Base-by-base conservation (phyloP, 1,140 invertebrate species). In the Drosophila kohkoa region DNA sequence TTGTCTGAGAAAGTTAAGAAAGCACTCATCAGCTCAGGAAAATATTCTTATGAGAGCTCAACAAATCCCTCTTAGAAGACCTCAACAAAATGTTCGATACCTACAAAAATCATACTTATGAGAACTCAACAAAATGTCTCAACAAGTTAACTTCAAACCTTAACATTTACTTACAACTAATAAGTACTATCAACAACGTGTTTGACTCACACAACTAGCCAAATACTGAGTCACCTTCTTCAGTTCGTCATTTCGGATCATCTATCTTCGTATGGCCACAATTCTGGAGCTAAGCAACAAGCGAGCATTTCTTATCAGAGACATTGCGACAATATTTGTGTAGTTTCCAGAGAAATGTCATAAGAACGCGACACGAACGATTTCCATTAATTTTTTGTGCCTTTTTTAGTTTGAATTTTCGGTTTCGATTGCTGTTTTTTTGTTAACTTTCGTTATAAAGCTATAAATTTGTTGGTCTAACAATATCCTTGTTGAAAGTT, bases 401-500 rank as follows among this genome's bases (percentile, higher is more conserved):
- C 82, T 81, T 81, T 25, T 76, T 85, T 81, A 49, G 69, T 77
- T 86, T 68, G 11, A n/a, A n/a, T 51, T 57, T 68, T 49, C 30
- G 52, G 54, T 88, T 88, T 57, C 78, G 72, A 38, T 79, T 72
- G 72, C 70, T 77, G 74, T 86, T 57, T 83, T 83, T 77, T 35
- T 77, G 72, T 83, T 73, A 38, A 55, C 57, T 87, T 88, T 88
- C 79, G 70, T 74, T 73, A 65, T 48, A 87, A 88, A 82, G 76
- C 80, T 77, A 85, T 79, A 89, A 89, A 89, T 89, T 89, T 89
- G 85, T 89, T 89, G 85, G 85, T 89, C 69, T 89, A 89, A 89
- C 85, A 89, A 89, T 89, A 85, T 81, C 49, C 75, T 89, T 75
- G 85, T 76, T 46, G 6, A 89, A 89, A 67, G 58, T 89, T 89